Evolutionary conservation across 2,888 invertebrate genomes (phyloP).

Genomic region (Dicyrtomina minuta): DNA sequence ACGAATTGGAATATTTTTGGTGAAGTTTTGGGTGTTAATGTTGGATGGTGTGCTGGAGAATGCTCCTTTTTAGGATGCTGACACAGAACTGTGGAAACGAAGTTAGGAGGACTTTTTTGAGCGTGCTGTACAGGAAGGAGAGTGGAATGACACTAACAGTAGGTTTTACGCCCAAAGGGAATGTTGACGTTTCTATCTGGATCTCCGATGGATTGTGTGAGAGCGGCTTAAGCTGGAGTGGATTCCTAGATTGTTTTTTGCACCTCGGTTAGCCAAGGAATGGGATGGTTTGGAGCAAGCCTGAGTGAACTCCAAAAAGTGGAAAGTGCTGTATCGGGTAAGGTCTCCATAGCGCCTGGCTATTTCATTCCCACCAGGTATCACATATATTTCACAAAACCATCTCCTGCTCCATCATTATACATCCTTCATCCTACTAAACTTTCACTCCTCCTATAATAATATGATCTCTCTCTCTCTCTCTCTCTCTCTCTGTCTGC

Average conservation of each 20-base stretch:
- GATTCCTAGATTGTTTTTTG: slow-evolving; percentile 15
- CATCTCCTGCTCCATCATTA: background rate
- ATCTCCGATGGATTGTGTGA: background rate
- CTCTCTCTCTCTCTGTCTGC: no score
- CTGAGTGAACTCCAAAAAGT: background rate
- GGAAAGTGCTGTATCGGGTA: slow-evolving; percentile 34
- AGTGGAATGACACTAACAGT: slow-evolving; percentile 16
- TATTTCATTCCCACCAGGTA: slow-evolving; percentile 32
- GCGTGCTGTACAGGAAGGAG: background rate
- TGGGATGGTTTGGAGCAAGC: background rate
- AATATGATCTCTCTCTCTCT: no score
- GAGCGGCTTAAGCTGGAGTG: slow-evolving; percentile 19
- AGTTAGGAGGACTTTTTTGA: background rate
- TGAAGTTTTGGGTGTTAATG: no score
- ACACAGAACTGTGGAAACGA: slow-evolving; percentile 19
- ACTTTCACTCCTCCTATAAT: background rate
- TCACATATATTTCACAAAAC: background rate
- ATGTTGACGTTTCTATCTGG: slow-evolving; percentile 10
- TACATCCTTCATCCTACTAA: background rate
- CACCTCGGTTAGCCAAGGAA: slow-evolving; percentile 8
- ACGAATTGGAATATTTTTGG: no score
- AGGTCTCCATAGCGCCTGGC: slow-evolving; percentile 49
- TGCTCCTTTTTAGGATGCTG: no score
- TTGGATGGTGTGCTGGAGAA: no score
- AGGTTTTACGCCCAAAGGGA: slow-evolving; percentile 24